phyloP scores from a whole-genome alignment of 2,888 invertebrate genomes.

The Didymodactylos carnosus region DNA sequence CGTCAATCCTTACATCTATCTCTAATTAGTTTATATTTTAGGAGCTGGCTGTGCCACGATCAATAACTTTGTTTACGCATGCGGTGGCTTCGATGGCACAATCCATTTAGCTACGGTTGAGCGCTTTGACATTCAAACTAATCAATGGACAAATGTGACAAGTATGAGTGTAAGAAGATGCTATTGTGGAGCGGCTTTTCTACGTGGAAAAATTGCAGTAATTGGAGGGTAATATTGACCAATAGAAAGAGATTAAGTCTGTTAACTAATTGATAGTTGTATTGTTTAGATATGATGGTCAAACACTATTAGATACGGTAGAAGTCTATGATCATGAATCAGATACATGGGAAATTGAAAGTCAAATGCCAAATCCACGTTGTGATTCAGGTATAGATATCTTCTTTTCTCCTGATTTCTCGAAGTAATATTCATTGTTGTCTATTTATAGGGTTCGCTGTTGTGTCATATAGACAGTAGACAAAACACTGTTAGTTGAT shows the following conservation, averaged over 20 bases:
- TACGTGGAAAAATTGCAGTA: constrained; percentile 29
- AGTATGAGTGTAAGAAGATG: constrained; percentile 29
- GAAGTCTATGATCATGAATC: constrained; percentile 27
- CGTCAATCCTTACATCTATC: neutral
- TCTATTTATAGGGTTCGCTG: no score
- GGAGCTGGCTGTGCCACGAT: constrained; percentile 32
- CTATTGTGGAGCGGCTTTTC: constrained; percentile 31
- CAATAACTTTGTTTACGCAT: constrained; percentile 28
- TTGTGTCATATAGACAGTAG: no score
- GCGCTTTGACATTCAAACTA: constrained; percentile 25
- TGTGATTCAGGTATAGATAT: constrained; percentile 32
- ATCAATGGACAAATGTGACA: constrained; percentile 26
- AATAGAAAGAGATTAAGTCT: neutral
- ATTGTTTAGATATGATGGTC: constrained; percentile 32
- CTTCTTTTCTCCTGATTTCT: constrained; percentile 16
- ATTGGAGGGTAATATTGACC: constrained; percentile 24
- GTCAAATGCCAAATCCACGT: constrained; percentile 25
- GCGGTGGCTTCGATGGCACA: constrained; percentile 32
- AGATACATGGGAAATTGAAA: constrained; percentile 25
- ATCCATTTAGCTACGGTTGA: constrained; percentile 30
- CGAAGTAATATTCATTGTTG: neutral
- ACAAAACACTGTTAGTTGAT: no score
- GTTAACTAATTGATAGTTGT: constrained; percentile 17
- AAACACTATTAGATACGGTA: constrained; percentile 24
- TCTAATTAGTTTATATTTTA: constrained; percentile 9